A percentile compares a stretch with the other conserved stretches of the same genome.
Conservation (phyloP, 1,140 invertebrate species). For the Saxidomus purpurata region DNA sequence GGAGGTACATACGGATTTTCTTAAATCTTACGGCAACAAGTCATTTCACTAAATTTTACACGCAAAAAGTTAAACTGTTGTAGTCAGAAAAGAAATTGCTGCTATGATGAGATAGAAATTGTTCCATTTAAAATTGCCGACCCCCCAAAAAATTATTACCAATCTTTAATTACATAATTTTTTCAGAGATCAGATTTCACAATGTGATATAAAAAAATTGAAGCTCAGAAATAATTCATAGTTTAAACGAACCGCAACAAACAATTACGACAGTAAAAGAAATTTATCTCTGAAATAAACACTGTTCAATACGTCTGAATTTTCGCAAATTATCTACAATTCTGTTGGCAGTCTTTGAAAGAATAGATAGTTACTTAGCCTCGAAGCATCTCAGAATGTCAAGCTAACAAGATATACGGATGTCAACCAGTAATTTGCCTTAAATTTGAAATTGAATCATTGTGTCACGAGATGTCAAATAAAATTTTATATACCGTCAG, state of each 20-base stretch:
- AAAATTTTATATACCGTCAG: constrained; percentile 31
- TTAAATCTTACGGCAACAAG: no score
- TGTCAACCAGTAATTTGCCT: constrained; percentile 41
- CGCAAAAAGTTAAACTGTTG: no score
- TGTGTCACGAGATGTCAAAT: constrained; percentile 30
- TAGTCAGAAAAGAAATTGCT: no score
- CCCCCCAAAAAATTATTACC: no score
- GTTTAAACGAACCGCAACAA: background rate
- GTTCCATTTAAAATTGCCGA: no score
- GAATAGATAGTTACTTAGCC: constrained; percentile 1
- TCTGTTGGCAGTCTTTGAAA: background rate
- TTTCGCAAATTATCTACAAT: constrained; percentile 15
- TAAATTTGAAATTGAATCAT: constrained; percentile 48
- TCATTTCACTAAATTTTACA: no score
- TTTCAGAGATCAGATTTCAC: no score
- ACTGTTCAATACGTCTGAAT: background rate
- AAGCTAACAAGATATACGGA: constrained; percentile 28
- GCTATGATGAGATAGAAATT: no score
- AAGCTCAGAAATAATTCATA: no score
- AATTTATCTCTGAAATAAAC: constrained; percentile 16
- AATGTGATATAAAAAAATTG: no score
- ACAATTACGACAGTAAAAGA: background rate
- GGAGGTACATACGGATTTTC: no score
- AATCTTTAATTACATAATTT: no score
- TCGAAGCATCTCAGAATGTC: background rate